Evolutionary conservation across 1,140 invertebrate genomes (phyloP), one percentile per base, ranked within the genome.

Genomic region (Drosophila mauritiana): DNA sequence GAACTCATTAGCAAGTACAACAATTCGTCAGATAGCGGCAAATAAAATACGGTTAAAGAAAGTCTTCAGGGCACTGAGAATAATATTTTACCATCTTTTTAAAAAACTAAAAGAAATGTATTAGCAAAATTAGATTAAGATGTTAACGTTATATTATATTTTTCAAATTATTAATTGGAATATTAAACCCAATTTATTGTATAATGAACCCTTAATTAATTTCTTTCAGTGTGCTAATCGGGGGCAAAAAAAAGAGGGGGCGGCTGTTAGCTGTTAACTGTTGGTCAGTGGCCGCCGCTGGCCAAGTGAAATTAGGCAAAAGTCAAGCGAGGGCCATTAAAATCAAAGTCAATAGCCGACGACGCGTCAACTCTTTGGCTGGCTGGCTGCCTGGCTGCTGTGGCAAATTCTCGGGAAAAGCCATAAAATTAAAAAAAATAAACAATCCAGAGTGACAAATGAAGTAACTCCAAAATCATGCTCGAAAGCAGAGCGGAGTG

Each of bases 271-370:
- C 63, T 67, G 49, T 55, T 56, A 36, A 69, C 67, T 70, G 67
- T 70, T 70, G 64, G 67, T 70, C 67, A 70, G 69, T 62, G 69
- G 70, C 67, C 68, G 73, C 7, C 54, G 52, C 53, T 58, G 53
- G 42, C 57, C 48, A 74, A 58, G 79, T 83, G 84, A 88, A 86
- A 86, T 88, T 86, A 70, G 82, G 78, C 83, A 73, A 74, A 80
- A 73, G 69, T 39, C 76, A 54, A 68, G 61, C 54, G 22, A 74
- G 62, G 37, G 82, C 76, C 74, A 86, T 88, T 80, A 90, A 90
- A 90, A 83, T 90, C 79, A 88, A 90, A 86, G 83, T 80, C 83
- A 73, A 86, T 86, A 88, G 79, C 88, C 82, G 78, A 80, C 78
- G 57, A 76, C 58, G 48, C 64, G 46, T 70, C 55, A 69, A 57